phyloP scores from a whole-genome alignment of 2,113 vertebrate species.

The Rattus rattus region DNA sequence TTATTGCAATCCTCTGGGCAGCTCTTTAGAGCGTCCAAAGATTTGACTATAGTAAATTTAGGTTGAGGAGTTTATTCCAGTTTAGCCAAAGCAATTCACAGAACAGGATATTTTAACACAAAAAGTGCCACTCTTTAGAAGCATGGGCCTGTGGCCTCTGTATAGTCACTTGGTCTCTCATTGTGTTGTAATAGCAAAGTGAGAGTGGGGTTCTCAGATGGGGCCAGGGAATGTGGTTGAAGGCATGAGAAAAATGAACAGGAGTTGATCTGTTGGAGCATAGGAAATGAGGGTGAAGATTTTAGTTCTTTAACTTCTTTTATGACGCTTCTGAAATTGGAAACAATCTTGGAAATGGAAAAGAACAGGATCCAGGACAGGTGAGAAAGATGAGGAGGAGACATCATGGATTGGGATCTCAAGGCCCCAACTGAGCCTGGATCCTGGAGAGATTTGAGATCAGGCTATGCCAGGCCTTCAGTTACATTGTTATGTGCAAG shows the following conservation, averaged over 20 bases:
- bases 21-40: neutral
- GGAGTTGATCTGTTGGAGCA: neutral
- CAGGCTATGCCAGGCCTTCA: neutral
- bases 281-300: neutral
- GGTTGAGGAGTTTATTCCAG: neutral
- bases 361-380: neutral
- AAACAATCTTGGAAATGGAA: neutral
- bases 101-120: neutral
- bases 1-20: neutral
- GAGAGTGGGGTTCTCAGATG: neutral
- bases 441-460: neutral
- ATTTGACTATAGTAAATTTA: neutral
- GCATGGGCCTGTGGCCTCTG: neutral
- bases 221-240: neutral
- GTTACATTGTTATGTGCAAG: neutral
- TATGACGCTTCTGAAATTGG: neutral
- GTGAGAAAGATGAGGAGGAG: neutral
- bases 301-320: neutral
- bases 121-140: neutral
- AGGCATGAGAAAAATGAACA: neutral
- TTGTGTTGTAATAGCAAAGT: neutral
- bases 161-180: no score
- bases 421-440: neutral
- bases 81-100: neutral
- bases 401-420: rapidly evolving